Base-by-base conservation (phyloP, 2,888 invertebrate species). In the Leuctra nigra region DNA sequence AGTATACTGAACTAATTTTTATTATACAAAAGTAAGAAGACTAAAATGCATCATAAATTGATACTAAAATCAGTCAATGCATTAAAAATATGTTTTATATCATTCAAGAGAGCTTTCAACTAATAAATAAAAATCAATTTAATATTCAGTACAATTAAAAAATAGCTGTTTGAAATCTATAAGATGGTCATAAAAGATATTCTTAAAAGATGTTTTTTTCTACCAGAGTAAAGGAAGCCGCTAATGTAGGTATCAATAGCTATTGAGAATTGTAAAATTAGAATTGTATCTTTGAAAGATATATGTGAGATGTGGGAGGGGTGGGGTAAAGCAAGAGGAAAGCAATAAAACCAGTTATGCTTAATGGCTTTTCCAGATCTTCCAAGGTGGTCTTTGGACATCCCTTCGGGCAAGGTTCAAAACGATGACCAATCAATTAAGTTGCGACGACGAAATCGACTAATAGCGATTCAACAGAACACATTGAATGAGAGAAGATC, bases 301-400 rank as follows among this genome's bases (percentile, higher is more conserved):
- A 14, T n/a, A 29, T 25, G 47, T 16, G 24, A 6, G 47, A 25
- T 29, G 25, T 6, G 18, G 35, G 18, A 4, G 35, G 20, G 4
- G 50, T n/a, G 41, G 41, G 41, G 41, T 11, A 6, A 6, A 6
- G 6, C 29, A 36, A 16, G 36, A 16, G 36, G 36, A 29, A 29
- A 29, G 29, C 11, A 29, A 38, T 38, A 38, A 38, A 41, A 41
- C 41, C 41, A 16, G 41, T 41, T 41, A 41, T 41, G n/a, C 41
- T 29, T 29, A 29, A 29, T 29, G 29, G 29, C 29, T 29, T 29
- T 29, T 38, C 41, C 11, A 18, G 9, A 38, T 9, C 11, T 29
- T 29, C 20, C 25, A 20, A 50, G 50, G 50, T 50, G 50, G 50
- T 50, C 50, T 50, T 50, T 50, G 50, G 50, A 50, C 50, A 50